These are phyloP conservation scores for Terrapene triunguis DNA, from an alignment of 2,113 vertebrate genomes.

Conservation along the genomic window DNA sequence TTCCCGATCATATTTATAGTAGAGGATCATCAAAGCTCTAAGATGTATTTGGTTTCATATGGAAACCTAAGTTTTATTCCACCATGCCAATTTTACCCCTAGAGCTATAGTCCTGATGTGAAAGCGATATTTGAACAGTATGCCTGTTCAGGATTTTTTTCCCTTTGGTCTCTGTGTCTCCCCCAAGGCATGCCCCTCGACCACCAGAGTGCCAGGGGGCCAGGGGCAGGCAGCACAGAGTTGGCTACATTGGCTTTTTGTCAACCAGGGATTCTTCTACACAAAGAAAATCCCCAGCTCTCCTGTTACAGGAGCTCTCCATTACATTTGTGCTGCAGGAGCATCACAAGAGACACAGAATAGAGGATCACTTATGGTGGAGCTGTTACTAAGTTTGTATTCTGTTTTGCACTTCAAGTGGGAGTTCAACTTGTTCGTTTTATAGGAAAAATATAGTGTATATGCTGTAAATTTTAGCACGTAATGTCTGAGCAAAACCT, in stretches of 20 bases:
- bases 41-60: not conserved
- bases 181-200: not conserved
- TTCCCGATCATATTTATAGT: not conserved
- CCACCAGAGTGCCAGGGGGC: not conserved
- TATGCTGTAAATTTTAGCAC: not conserved
- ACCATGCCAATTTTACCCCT: not conserved
- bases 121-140: constrained; percentile 15
- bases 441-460: not conserved
- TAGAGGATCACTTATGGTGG: not conserved
- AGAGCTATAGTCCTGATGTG: not conserved
- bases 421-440: not conserved
- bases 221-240: not conserved
- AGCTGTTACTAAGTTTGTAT: not conserved
- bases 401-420: not conserved
- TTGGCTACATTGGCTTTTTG: not conserved
- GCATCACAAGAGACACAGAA: not conserved
- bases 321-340: not conserved
- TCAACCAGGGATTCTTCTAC: not conserved
- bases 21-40: not conserved
- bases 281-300: not conserved
- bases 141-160: not conserved
- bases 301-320: not conserved
- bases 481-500: not conserved
- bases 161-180: not conserved
- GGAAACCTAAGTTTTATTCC: not conserved